Conservation (phyloP, 2,113 vertebrate species). For the Cavia aperea region DNA sequence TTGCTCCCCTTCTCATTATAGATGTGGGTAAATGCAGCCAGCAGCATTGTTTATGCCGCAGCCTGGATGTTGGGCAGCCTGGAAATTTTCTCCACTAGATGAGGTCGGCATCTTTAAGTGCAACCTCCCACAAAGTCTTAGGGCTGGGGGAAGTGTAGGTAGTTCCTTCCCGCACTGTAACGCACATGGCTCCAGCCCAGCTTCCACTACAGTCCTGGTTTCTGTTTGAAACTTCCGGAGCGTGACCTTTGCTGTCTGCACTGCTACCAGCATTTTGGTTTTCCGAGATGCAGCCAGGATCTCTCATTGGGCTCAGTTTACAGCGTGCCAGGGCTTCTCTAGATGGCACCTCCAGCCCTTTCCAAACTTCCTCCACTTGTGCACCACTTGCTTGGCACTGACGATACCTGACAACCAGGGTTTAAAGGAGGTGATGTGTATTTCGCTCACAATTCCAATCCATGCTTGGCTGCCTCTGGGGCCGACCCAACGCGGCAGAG, state of each 20-base stretch:
- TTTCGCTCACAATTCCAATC: neutral
- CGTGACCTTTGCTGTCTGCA: neutral
- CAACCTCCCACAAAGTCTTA: neutral
- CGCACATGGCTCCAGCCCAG: neutral
- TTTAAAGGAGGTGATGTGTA: neutral
- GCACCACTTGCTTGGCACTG: neutral
- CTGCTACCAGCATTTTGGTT: neutral
- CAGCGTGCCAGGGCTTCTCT: neutral
- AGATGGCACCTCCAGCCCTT: neutral
- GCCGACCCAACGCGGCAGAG: neutral
- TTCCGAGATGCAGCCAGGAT: neutral
- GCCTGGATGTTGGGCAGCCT: neutral
- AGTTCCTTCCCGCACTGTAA: neutral
- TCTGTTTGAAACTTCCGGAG: neutral
- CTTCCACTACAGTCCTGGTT: neutral
- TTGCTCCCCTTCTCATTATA: neutral
- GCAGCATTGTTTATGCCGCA: neutral
- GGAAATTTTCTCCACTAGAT: neutral
- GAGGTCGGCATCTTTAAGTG: neutral
- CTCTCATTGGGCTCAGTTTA: neutral
- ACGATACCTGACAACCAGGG: neutral
- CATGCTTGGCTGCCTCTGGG: neutral
- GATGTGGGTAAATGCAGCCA: neutral
- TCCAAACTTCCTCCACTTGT: neutral
- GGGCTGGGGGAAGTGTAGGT: neutral